Conservation (phyloP, 2,888 invertebrate species). For the Steinernema scapterisci region DNA sequence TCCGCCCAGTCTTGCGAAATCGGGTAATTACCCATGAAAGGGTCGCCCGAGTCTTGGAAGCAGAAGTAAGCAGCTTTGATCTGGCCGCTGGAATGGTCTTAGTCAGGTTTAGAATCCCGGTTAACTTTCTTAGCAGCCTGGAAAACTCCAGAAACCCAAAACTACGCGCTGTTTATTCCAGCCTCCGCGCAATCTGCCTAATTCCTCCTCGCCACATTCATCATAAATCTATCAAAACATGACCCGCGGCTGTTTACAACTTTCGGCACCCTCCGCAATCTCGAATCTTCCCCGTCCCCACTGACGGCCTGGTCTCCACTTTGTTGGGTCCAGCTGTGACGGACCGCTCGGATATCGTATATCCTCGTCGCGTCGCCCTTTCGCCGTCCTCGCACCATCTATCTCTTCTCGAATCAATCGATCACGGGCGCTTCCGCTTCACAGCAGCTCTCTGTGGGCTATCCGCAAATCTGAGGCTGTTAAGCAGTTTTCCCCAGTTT, state of each 20-base stretch:
- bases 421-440: too few relatives aligned
- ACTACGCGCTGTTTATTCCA: too few relatives aligned
- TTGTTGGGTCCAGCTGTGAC: too few relatives aligned
- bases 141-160: too few relatives aligned
- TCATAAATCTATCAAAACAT: constrained; percentile 27
- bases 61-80: constrained; percentile 8
- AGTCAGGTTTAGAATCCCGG: too few relatives aligned
- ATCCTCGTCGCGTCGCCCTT: neutral
- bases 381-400: too few relatives aligned
- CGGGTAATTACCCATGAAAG: neutral
- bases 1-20: too few relatives aligned
- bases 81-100: neutral
- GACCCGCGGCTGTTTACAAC: constrained; percentile 23
- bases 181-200: neutral
- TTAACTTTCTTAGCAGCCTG: too few relatives aligned
- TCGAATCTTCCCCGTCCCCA: neutral
- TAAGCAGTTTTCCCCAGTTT: neutral
- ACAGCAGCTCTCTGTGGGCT: too few relatives aligned
- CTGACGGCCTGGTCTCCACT: constrained; percentile 1
- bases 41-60: neutral
- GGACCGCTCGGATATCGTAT: constrained; percentile 1
- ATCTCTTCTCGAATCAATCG: constrained; percentile 28
- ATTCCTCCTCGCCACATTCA: neutral
- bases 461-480: too few relatives aligned
- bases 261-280: neutral